Base-by-base conservation (phyloP, 2,113 vertebrate genomes). In the Percina caprodes region DNA sequence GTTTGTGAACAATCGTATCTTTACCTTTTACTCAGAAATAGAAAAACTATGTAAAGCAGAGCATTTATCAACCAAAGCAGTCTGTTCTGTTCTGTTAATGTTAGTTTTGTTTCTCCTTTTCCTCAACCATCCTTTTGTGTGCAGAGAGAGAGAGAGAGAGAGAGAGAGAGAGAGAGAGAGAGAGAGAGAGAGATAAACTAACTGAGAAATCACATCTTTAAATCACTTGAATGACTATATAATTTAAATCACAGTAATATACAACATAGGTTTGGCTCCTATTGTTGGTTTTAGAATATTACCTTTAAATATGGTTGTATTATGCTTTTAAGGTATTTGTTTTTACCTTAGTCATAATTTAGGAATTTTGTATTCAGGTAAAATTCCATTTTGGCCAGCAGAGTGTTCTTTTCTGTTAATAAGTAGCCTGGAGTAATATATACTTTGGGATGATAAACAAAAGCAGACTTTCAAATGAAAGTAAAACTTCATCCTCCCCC, bases 381-480 rank as follows among this genome's bases (percentile, higher is more conserved):
- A 14, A 35, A 77, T 8, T 1, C 9, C 6, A n/a, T 69, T 69
- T 35, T 7, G 9, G 26, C 7, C 30, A 52, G 6, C 14, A 11
- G 13, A 23, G 24, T 56, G 56, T 0, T 15, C 35, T 21, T 21
- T 51, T 67, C 7, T 59, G 24, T 69, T 46, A 30, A 19, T 45
- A 68, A 58, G 12, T 24, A 66, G 42, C 14, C 45, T 26, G 12
- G 2, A n/a, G 11, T n/a, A 54, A 54, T 65, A 26, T 62, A 12
- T 56, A 67, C 23, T 18, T 59, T 52, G 16, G 3, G 11, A 1
- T 10, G 30, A 30, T 30, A 66, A 30, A 35, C 42, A 55, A 42
- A 69, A 30, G 48, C 12, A 42, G 19, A 69, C 3, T 2, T 74
- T 5, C 2, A 80, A 48, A 6, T 30, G 14, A 86, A 86, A 77